Evolutionary conservation across 2,888 invertebrate genomes (phyloP).

Genomic region (Polydrusus pterygomalis): DNA sequence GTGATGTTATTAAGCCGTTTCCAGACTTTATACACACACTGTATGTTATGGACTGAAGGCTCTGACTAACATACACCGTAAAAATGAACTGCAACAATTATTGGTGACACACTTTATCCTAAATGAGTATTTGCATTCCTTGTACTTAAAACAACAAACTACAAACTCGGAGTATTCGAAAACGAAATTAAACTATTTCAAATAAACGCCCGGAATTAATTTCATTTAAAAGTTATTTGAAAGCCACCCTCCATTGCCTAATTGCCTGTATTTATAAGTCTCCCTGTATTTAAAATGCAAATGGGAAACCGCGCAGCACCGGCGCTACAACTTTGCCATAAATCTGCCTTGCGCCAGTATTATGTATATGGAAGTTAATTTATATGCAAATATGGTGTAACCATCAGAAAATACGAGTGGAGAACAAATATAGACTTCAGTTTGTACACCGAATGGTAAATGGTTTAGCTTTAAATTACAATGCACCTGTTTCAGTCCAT

Average conservation of each 20-base stretch:
- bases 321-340: conserved; percentile 41
- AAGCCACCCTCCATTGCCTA: conserved; percentile 11
- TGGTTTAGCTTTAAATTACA: conserved; percentile 37
- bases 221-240: conserved; percentile 21
- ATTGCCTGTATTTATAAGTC: conserved; percentile 34
- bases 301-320: conserved; percentile 28
- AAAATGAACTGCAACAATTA: not conserved
- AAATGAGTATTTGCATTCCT: not conserved
- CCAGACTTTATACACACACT: too few species aligned
- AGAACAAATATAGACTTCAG: conserved; percentile 49
- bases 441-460: conserved; percentile 34
- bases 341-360: conserved; percentile 48
- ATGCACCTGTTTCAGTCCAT: conserved; percentile 18
- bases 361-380: conserved; percentile 55
- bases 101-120: not conserved
- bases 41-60: too few species aligned
- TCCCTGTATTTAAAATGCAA: conserved; percentile 35
- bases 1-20: too few species aligned
- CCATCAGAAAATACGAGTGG: conserved; percentile 51
- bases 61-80: too few species aligned
- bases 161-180: not conserved
- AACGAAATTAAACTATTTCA: conserved; percentile 13
- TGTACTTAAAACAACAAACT: not conserved
- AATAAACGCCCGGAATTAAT: conserved; percentile 12
- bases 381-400: conserved; percentile 56